phyloP scores from a whole-genome alignment of 2,113 vertebrate species.

The Fulmarus glacialis region DNA sequence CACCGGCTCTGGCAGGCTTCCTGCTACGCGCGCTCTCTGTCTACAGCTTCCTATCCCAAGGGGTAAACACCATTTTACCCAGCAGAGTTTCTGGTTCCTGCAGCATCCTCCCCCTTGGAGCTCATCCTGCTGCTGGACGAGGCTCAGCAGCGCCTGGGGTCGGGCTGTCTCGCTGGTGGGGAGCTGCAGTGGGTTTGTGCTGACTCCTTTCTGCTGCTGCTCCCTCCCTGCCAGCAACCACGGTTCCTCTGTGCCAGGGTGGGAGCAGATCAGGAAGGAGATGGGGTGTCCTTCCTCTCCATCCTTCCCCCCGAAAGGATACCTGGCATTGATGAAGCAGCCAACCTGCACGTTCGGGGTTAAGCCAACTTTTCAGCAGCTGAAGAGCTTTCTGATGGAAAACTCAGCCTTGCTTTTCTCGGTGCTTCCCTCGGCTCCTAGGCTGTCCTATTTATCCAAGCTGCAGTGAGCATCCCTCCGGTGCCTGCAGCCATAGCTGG shows the following conservation, averaged over 20 bases:
- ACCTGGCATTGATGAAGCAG: background rate
- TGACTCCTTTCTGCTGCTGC: background rate
- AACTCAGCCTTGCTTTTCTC: background rate
- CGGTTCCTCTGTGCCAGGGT: background rate
- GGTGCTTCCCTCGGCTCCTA: background rate
- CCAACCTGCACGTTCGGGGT: accelerated
- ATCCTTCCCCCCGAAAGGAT: background rate
- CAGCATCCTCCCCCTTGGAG: background rate
- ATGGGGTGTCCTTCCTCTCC: background rate
- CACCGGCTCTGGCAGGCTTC: slow-evolving; percentile 39
- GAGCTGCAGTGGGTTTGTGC: background rate
- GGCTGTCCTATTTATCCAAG: slow-evolving; percentile 35
- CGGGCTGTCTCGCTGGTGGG: background rate
- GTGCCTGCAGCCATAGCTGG: slow-evolving; percentile 18
- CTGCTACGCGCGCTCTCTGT: background rate
- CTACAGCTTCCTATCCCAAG: slow-evolving; percentile 33
- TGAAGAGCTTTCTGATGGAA: background rate
- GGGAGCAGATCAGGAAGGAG: background rate
- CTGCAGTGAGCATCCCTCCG: background rate
- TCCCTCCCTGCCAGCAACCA: background rate
- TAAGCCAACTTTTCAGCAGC: background rate
- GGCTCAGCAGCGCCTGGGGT: background rate
- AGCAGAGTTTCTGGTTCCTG: background rate
- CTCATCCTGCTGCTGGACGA: background rate
- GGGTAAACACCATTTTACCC: slow-evolving; percentile 22